A percentile compares a stretch with the other conserved stretches of the same genome.
These are phyloP conservation scores for Alosa sapidissima DNA, from an alignment of 2,797 vertebrate species.

Conservation along the genomic window DNA sequence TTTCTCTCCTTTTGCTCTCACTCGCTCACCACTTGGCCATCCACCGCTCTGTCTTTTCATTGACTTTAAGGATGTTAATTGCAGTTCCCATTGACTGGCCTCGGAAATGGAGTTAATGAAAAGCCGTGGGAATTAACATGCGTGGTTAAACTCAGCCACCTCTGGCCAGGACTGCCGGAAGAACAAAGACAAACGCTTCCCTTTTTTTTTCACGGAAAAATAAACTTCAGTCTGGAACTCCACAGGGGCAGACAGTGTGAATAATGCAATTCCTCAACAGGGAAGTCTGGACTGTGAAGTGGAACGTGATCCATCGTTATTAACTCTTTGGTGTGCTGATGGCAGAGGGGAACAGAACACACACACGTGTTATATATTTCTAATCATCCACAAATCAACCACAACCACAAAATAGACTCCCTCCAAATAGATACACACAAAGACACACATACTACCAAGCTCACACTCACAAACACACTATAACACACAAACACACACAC, in stretches of 20 bases:
- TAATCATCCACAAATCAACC: not conserved
- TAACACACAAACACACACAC: no score
- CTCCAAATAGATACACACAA: not conserved
- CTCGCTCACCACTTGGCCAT: not conserved
- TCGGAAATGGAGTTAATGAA: slow-evolving; percentile 17
- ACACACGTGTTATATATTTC: not conserved
- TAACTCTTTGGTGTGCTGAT: not conserved
- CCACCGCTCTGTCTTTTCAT: slow-evolving; percentile 1
- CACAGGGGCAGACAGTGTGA: slow-evolving; percentile 38
- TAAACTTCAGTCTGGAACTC: slow-evolving; percentile 42
- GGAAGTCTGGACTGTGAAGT: slow-evolving; percentile 23
- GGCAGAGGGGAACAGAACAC: not conserved
- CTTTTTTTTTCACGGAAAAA: slow-evolving; percentile 45
- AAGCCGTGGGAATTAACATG: slow-evolving; percentile 18
- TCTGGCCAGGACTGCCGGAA: not conserved
- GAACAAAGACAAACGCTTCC: not conserved
- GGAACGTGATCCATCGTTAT: slow-evolving; percentile 19
- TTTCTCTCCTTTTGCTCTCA: not conserved
- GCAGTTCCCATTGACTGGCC: slow-evolving; percentile 2
- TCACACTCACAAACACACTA: not conserved
- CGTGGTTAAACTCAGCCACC: slow-evolving; percentile 11
- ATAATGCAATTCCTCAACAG: slow-evolving; percentile 49
- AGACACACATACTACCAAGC: not conserved
- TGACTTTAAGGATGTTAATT: slow-evolving; percentile 24
- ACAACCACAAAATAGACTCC: not conserved